Conservation (phyloP, 2,113 vertebrate species). For the Ibidorhyncha struthersii region DNA sequence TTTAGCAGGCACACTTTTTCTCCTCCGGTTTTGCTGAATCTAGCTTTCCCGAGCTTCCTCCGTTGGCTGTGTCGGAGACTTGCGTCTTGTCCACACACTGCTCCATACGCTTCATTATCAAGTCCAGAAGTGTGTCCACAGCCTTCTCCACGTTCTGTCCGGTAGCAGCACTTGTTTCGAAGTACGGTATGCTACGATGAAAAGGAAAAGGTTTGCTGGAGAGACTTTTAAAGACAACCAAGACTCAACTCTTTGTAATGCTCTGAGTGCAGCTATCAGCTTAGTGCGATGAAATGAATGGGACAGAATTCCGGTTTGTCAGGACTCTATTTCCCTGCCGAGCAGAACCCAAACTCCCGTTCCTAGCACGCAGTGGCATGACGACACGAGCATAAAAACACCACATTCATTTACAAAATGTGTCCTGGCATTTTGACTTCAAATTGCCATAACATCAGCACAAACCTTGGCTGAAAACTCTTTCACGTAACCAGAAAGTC, state of each 20-base stretch:
- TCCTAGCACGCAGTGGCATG: not conserved
- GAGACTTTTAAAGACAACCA: not conserved
- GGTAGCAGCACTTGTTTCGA: slow-evolving; percentile 92
- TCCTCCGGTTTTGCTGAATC: slow-evolving; percentile 65
- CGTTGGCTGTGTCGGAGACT: slow-evolving; percentile 76
- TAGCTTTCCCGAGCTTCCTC: slow-evolving; percentile 82
- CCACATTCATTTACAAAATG: not conserved
- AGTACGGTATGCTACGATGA: slow-evolving; percentile 86
- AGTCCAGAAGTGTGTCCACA: slow-evolving; percentile 89
- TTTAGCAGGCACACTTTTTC: slow-evolving; percentile 91
- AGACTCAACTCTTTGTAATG: not conserved
- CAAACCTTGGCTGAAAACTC: not conserved
- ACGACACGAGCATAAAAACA: accelerated
- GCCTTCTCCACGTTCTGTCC: slow-evolving; percentile 89
- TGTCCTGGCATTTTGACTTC: not conserved
- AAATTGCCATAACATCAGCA: not conserved
- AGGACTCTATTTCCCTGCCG: not conserved
- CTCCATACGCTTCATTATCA: slow-evolving; percentile 98
- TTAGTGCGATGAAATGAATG: accelerated
- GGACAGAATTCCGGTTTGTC: too few species aligned
- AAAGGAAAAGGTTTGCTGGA: not conserved
- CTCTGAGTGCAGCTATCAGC: not conserved
- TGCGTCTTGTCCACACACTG: slow-evolving; percentile 89
- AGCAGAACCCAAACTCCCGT: not conserved
- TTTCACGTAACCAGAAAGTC: not conserved